These are phyloP conservation scores for human (Homo sapiens) DNA, from an alignment of 2,113 vertebrate genomes.

Conservation along the genomic window GRCh38 chr15:72743501-72744000, in stretches of 20 bases:
- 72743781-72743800: not conserved
- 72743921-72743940: not conserved
- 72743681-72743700: no score
- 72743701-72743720: no score
- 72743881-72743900: not conserved
- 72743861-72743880: not conserved
- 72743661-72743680: no score
- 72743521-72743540: not conserved
- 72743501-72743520: not conserved
- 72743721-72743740: no score
- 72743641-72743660: no score
- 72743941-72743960: not conserved
- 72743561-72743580: not conserved
- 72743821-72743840: not conserved
- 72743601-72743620: not conserved
- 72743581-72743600: not conserved
- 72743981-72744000: not conserved
- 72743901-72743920: not conserved
- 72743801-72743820: not conserved
- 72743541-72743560: not conserved
- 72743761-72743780: not conserved
- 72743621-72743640: no score
- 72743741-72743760: no score
- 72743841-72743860: not conserved
- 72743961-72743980: not conserved